Evolutionary conservation across 92 coral and sea anemone species (phyloP).

Genomic region (Epizoanthus illoricatus): DNA sequence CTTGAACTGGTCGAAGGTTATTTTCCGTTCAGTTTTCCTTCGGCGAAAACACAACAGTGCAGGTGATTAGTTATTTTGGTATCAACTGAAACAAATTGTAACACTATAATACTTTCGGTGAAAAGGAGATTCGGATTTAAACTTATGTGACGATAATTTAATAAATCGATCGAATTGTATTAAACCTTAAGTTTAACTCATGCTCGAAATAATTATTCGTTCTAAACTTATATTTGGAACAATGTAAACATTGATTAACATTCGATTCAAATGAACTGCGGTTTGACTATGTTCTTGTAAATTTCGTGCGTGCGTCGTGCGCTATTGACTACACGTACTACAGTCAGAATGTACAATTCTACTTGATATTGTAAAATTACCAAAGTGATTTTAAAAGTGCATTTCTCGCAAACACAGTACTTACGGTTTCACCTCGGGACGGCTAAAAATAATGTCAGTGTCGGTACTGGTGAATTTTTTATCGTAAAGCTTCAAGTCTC

Average conservation of each 20-base stretch:
- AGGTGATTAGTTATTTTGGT: not conserved
- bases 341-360: not conserved
- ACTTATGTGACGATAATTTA: not conserved
- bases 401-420: not conserved
- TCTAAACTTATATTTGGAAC: not conserved
- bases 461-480: slow-evolving; percentile 85
- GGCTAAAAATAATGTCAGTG: slow-evolving; percentile 87
- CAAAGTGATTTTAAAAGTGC: not conserved
- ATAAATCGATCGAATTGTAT: not conserved
- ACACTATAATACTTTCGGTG: not conserved
- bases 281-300: not conserved
- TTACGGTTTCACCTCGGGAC: slow-evolving; percentile 92
- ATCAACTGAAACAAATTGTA: not conserved
- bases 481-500: slow-evolving; percentile 80
- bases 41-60: not conserved
- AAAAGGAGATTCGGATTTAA: too few relatives aligned
- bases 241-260: not conserved
- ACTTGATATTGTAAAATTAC: not conserved
- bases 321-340: too few relatives aligned
- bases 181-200: not conserved
- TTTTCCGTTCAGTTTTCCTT: slow-evolving; percentile 91
- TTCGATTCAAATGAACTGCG: not conserved
- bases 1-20: slow-evolving; percentile 69
- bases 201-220: not conserved
- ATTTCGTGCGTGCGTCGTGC: not conserved